A percentile compares a stretch with the other conserved stretches of the same genome.
Evolutionary conservation across 2,113 vertebrate species (phyloP).

Genomic region (Stictonetta naevosa): DNA sequence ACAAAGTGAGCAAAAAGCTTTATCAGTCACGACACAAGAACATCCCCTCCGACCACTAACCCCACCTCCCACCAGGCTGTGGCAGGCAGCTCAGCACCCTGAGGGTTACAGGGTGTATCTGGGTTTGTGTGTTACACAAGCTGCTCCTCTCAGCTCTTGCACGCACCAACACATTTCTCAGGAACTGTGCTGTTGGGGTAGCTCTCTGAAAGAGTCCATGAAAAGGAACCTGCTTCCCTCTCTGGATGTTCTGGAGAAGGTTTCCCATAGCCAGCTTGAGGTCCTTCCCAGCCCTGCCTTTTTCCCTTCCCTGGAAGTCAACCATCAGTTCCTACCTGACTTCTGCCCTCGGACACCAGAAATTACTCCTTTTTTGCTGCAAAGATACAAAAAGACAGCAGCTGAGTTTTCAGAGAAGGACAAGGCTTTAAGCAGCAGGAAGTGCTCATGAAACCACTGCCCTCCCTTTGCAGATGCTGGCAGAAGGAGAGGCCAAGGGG

Average conservation of each 20-base stretch:
- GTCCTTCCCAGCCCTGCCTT: background rate
- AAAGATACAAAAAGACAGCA: background rate
- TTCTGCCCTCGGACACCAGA: constrained; percentile 49
- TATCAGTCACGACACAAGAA: rapidly evolving
- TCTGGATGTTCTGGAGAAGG: background rate
- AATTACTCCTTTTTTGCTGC: constrained; percentile 62
- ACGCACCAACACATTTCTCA: background rate
- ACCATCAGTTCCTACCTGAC: constrained; percentile 45
- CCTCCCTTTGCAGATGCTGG: background rate
- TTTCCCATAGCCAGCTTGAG: background rate
- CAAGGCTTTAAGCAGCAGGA: background rate
- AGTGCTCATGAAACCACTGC: background rate
- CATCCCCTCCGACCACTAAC: background rate
- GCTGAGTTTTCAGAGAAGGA: background rate
- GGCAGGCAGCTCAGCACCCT: background rate
- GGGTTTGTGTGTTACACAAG: background rate
- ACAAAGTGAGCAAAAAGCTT: background rate
- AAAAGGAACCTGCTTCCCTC: background rate
- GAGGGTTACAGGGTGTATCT: background rate
- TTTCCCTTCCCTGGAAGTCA: background rate
- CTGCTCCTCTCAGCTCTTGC: background rate
- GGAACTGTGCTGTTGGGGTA: background rate
- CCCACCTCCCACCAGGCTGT: background rate
- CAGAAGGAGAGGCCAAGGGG: background rate
- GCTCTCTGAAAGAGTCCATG: background rate